A percentile compares a stretch with the other conserved stretches of the same genome.
These are phyloP conservation scores for Phaedon cochleariae DNA, from an alignment of 2,888 invertebrate species.

Conservation along the genomic window DNA sequence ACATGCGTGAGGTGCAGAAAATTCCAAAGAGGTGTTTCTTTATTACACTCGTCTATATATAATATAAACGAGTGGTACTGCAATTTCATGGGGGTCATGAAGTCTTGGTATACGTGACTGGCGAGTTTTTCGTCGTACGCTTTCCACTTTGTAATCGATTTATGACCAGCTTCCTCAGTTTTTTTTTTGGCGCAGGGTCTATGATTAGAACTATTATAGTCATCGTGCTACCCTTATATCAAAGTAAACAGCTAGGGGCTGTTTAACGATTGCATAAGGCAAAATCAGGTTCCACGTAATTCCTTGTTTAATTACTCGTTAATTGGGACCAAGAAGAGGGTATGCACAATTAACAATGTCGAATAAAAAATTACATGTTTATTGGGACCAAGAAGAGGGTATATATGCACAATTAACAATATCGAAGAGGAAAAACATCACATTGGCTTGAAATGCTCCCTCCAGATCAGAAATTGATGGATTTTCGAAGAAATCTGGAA, in stretches of 20 bases:
- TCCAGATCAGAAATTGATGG: too few species aligned
- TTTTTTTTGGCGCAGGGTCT: neutral
- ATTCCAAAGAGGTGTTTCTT: slow-evolving; percentile 21
- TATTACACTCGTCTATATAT: slow-evolving; percentile 5
- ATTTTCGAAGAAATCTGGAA: too few species aligned
- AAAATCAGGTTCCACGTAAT: neutral
- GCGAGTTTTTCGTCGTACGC: neutral
- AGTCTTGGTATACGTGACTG: neutral
- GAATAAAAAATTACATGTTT: too few species aligned
- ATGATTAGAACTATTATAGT: neutral
- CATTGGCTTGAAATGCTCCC: too few species aligned
- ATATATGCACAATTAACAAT: too few species aligned
- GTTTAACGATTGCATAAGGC: neutral
- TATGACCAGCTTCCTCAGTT: neutral
- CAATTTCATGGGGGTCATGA: neutral
- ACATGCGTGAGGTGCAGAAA: slow-evolving; percentile 10
- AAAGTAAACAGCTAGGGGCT: neutral
- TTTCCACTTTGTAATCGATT: neutral
- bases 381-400: too few species aligned
- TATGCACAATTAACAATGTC: too few species aligned
- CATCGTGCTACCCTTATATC: neutral
- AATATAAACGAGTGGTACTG: neutral
- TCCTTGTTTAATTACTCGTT: too few species aligned
- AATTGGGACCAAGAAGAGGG: too few species aligned
- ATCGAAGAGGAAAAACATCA: too few species aligned